These are phyloP conservation scores for Psammodynastes pulverulentus DNA, from an alignment of 2,113 vertebrate genomes.

Conservation along the genomic window DNA sequence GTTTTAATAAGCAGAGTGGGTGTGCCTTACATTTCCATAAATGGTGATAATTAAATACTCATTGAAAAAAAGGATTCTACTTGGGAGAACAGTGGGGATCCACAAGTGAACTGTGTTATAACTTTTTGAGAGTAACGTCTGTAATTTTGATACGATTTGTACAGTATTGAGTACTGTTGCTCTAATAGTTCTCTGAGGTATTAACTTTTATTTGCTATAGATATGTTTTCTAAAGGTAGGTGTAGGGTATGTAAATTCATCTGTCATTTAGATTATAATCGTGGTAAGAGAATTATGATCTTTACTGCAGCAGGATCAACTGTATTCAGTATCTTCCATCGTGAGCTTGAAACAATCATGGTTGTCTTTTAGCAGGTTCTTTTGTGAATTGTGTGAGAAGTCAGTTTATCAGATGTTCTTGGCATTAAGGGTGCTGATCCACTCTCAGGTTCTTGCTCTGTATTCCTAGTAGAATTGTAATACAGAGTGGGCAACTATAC, in stretches of 20 bases:
- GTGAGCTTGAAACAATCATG: neutral
- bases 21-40: neutral
- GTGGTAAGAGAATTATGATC: neutral
- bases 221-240: constrained; percentile 40
- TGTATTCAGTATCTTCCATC: constrained; percentile 18
- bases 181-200: constrained; percentile 24
- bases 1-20: neutral
- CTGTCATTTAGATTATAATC: constrained; percentile 35
- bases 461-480: constrained; percentile 7
- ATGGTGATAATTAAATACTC: constrained; percentile 14
- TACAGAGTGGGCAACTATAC: constrained; percentile 10
- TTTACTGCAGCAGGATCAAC: constrained; percentile 38
- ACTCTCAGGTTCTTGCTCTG: neutral
- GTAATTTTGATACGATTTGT: neutral
- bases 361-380: neutral
- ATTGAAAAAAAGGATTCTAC: neutral
- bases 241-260: constrained; percentile 42
- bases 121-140: neutral
- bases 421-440: constrained; percentile 12
- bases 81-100: neutral
- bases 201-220: constrained; percentile 23
- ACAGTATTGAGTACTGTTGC: neutral
- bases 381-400: constrained; percentile 14
- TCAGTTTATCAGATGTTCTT: neutral
- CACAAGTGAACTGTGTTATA: neutral